Evolutionary conservation across 2,888 invertebrate species (phyloP).

Genomic region (Phortica magna): DNA sequence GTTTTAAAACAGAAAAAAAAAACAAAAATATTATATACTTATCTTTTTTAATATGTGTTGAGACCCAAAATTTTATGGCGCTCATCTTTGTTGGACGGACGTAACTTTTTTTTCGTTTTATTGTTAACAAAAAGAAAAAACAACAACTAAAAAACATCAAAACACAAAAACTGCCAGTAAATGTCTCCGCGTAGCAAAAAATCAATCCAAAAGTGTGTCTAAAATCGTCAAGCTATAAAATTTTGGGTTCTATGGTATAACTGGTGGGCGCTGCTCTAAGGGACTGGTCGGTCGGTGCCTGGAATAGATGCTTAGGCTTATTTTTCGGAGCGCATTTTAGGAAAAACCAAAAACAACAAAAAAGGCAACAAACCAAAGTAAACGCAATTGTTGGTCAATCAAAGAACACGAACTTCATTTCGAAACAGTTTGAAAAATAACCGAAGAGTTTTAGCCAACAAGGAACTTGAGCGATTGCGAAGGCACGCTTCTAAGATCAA

Average conservation of each 20-base stretch:
- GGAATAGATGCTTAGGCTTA: background rate
- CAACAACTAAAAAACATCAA: conserved; percentile 45
- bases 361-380: too few species aligned
- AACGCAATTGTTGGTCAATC: background rate
- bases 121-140: conserved; percentile 28
- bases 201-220: conserved; percentile 31
- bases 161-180: conserved; percentile 65
- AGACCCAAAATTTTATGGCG: conserved; percentile 19
- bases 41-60: background rate
- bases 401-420: background rate
- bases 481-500: too few species aligned
- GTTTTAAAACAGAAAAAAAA: background rate
- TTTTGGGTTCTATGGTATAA: conserved; percentile 16
- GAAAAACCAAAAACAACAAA: background rate
- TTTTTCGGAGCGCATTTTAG: background rate
- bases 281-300: background rate
- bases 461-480: too few species aligned
- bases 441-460: too few species aligned
- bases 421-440: too few species aligned
- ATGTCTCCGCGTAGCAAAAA: conserved; percentile 62
- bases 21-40: background rate
- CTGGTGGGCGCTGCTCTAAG: background rate
- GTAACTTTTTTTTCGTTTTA: background rate
- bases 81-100: background rate
- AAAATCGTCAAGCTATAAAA: conserved; percentile 22